Percentiles rank a stretch among this genome's conserved stretches.
These are phyloP conservation scores for Casuarius casuarius DNA, from an alignment of 2,113 vertebrate species.

Conservation along the genomic window DNA sequence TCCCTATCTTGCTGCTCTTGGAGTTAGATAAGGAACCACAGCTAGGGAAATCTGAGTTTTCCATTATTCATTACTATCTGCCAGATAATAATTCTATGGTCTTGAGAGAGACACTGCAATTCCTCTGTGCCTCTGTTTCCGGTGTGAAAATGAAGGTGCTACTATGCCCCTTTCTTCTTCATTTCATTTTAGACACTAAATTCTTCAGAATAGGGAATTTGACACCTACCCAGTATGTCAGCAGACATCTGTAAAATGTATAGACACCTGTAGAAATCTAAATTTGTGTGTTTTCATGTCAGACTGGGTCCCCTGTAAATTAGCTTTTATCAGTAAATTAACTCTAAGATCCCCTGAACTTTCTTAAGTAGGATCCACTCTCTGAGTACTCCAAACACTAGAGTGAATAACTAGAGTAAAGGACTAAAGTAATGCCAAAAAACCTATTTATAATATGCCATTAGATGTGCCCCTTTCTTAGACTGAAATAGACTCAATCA, in stretches of 20 bases:
- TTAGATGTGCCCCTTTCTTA: background rate
- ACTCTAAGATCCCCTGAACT: background rate
- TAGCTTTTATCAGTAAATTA: background rate
- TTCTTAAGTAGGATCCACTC: background rate
- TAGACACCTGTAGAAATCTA: background rate
- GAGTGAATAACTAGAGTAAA: background rate
- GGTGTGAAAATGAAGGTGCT: background rate
- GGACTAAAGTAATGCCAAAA: background rate
- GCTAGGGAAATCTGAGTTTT: background rate
- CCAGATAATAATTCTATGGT: background rate
- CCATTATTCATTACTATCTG: background rate
- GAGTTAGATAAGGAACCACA: background rate
- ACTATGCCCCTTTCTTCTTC: fast-evolving
- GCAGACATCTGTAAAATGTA: background rate
- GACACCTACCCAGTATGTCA: background rate
- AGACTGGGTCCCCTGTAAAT: background rate
- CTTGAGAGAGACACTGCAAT: background rate
- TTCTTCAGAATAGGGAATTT: background rate
- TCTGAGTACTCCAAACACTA: background rate
- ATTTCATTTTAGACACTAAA: background rate
- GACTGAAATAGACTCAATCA: background rate
- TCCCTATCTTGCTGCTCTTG: background rate
- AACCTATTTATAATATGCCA: background rate
- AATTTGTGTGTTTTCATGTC: background rate
- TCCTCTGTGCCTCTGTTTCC: background rate